Evolutionary conservation across 2,797 vertebrate species (phyloP).

Genomic region (Podarcis siculus): DNA sequence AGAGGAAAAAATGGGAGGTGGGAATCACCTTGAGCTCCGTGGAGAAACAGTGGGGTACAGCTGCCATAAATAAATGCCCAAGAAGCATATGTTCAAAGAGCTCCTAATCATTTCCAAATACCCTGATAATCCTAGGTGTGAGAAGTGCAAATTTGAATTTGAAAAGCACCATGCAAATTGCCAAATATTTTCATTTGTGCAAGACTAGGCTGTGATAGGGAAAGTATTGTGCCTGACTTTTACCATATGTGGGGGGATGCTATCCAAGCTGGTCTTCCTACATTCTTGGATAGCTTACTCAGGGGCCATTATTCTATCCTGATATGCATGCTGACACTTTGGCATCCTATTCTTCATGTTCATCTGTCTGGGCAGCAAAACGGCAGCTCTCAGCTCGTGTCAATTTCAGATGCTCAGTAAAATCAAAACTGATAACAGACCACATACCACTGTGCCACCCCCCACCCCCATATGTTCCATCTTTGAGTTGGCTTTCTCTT

Average conservation of each 20-base stretch:
- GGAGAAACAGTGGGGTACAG: not conserved
- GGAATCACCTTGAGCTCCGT: no score
- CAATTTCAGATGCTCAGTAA: conserved; percentile 18
- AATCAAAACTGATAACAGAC: not conserved
- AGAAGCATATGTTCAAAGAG: not conserved
- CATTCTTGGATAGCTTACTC: conserved; percentile 37
- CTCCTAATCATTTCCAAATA: not conserved
- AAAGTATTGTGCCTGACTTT: not conserved
- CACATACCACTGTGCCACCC: not conserved
- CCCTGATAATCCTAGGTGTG: not conserved
- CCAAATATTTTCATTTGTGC: conserved; percentile 13
- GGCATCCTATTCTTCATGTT: not conserved
- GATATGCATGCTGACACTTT: conserved; percentile 6
- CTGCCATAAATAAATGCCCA: not conserved
- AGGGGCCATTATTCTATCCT: conserved; percentile 24
- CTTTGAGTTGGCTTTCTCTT: not conserved
- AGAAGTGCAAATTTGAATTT: not conserved
- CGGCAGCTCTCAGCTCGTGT: conserved; percentile 24
- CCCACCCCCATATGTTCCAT: not conserved
- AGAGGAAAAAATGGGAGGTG: not conserved
- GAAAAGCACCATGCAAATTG: not conserved
- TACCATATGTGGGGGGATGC: not conserved
- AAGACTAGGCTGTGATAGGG: not conserved
- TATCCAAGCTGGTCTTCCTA: not conserved
- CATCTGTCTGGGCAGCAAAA: conserved; percentile 58